Percentiles rank a stretch among this genome's conserved stretches.
phyloP scores from a whole-genome alignment of 2,797 vertebrate genomes.

The Serranus cabrilla region DNA sequence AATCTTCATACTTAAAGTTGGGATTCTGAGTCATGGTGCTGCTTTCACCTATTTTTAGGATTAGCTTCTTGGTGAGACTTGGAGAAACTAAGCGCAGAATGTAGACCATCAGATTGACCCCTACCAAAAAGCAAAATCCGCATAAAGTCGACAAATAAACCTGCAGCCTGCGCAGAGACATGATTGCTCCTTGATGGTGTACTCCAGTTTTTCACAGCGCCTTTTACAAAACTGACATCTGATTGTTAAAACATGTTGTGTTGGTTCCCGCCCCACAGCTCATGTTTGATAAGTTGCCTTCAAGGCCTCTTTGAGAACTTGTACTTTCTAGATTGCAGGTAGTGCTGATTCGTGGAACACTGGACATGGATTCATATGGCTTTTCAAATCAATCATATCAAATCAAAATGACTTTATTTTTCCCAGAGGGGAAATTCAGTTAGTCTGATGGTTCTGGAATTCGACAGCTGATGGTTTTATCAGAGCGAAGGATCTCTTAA shows the following conservation, averaged over 20 bases:
- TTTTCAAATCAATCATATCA: too few relatives aligned
- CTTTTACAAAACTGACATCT: background rate
- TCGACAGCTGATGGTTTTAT: too few relatives aligned
- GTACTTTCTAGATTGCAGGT: background rate
- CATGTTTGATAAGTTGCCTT: conserved; percentile 51
- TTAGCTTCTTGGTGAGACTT: conserved; percentile 73
- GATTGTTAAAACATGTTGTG: background rate
- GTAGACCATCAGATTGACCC: conserved; percentile 8
- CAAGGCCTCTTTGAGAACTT: conserved; percentile 22
- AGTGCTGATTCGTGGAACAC: background rate
- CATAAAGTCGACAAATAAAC: conserved; percentile 46
- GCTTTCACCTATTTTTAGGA: conserved; percentile 83
- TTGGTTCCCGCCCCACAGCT: conserved; percentile 32
- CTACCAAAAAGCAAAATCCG: conserved; percentile 28
- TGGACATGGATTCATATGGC: background rate
- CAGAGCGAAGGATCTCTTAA: too few relatives aligned
- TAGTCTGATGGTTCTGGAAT: too few relatives aligned
- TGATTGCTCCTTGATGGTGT: conserved; percentile 19
- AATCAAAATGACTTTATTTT: too few relatives aligned
- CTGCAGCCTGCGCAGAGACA: conserved; percentile 61
- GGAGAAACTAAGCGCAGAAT: conserved; percentile 84
- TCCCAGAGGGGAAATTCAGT: too few relatives aligned
- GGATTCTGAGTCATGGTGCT: conserved; percentile 86
- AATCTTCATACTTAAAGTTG: conserved; percentile 90
- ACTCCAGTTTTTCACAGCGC: too few relatives aligned